Evolutionary conservation across 2,888 invertebrate genomes (phyloP).

Genomic region (Halictus quadricinctus): DNA sequence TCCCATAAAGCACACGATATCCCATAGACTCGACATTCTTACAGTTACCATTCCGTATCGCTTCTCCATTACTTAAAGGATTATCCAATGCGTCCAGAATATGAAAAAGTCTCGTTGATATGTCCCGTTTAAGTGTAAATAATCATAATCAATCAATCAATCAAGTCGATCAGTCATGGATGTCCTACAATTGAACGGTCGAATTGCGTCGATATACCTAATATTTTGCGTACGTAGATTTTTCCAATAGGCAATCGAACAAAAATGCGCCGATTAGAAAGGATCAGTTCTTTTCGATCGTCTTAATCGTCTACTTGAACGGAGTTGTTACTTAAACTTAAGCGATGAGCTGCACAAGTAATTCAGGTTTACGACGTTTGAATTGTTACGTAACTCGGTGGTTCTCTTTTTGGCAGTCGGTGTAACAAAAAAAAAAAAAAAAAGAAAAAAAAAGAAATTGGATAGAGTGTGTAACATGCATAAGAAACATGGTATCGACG

Average conservation of each 20-base stretch:
- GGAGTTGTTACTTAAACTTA: not conserved
- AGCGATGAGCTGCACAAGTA: not conserved
- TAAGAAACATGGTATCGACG: not conserved
- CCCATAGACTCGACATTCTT: constrained; percentile 19
- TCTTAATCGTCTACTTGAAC: not conserved
- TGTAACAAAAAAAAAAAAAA: too few relatives aligned
- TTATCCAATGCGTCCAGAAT: not conserved
- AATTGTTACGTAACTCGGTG: not conserved
- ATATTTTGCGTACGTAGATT: not conserved
- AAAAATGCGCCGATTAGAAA: not conserved
- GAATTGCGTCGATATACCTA: not conserved
- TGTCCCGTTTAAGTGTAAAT: constrained; percentile 14
- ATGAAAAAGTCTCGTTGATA: constrained; percentile 29
- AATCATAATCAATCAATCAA: not conserved
- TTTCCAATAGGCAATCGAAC: not conserved
- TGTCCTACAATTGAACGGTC: not conserved
- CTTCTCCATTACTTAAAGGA: not conserved
- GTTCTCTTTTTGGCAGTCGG: not conserved
- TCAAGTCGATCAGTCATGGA: not conserved
- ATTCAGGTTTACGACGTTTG: not conserved
- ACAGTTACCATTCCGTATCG: constrained; percentile 10
- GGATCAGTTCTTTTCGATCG: not conserved
- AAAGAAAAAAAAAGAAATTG: not conserved
- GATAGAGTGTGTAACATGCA: not conserved
- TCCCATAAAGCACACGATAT: constrained; percentile 55